Base-by-base conservation (phyloP, 2,113 vertebrate species). In the Thomomys bottae region DNA sequence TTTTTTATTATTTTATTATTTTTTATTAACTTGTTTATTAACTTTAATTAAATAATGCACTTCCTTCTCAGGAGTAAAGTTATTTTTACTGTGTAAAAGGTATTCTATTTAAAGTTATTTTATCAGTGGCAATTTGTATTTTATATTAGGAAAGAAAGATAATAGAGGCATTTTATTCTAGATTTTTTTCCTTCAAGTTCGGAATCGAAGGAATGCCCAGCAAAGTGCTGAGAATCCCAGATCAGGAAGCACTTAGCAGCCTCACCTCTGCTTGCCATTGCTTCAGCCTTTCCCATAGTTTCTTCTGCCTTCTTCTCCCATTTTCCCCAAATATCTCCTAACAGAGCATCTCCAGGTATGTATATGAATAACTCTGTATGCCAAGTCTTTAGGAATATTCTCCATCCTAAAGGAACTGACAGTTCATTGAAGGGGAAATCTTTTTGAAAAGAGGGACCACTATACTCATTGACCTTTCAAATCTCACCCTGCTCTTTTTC, bases 1-100 rank as follows among this genome's bases (percentile, higher is more conserved):
- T n/a, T n/a, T n/a, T n/a, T n/a, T n/a, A n/a, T n/a, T n/a, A n/a
- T 88, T 96, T 95, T 91, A 95, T 95, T 94, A 66, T 90, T 91
- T 90, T 83, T 90, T 36, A 80, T 76, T 38, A 85, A 95, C 85
- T 71, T 94, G 70, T 94, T 95, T 96, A n/a, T n/a, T n/a, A n/a
- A 36, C 91, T 89, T 95, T 87, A 77, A 66, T 91, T 89, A 94
- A 90, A 92, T 82, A 95, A 93, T 88, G 42, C 75, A 87, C 95
- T 95, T 88, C 90, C 90, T 91, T 57, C 68, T 72, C 75, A 81
- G 81, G 67, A 94, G 84, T 84, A 67, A 92, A 88, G n/a, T n/a
- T n/a, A n/a, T n/a, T n/a, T n/a, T n/a, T n/a, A n/a, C n/a, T n/a
- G n/a, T n/a, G n/a, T n/a, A n/a, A n/a, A n/a, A n/a, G n/a, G n/a